Conservation (phyloP, 2,797 vertebrate genomes). For the Chelmon rostratus region DNA sequence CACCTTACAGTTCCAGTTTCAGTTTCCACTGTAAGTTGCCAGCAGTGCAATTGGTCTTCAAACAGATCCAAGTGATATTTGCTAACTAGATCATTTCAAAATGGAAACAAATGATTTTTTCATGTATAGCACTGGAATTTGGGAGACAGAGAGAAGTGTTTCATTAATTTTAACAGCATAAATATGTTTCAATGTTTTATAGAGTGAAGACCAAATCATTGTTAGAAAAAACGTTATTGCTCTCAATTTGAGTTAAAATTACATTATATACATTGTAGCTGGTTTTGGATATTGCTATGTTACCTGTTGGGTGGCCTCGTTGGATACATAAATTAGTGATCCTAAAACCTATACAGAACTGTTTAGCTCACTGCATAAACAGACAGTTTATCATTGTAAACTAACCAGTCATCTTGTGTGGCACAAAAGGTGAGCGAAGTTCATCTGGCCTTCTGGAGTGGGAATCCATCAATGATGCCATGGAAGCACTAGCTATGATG, state of each 20-base stretch:
- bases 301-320: neutral
- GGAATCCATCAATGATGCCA: constrained; percentile 93
- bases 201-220: neutral
- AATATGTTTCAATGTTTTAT: neutral
- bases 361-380: neutral
- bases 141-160: neutral
- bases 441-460: constrained; percentile 93
- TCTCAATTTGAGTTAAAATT: neutral
- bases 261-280: neutral
- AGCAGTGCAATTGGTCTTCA: neutral
- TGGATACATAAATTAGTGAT: neutral
- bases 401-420: constrained; percentile 42
- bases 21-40: neutral
- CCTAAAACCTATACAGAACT: neutral
- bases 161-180: neutral
- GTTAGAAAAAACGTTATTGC: neutral
- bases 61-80: neutral
- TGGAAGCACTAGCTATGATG: constrained; percentile 91
- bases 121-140: neutral
- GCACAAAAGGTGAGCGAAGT: constrained; percentile 90
- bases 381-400: neutral
- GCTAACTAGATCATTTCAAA: neutral
- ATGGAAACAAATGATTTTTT: neutral
- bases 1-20: neutral
- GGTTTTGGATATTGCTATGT: neutral